A percentile compares a stretch with the other conserved stretches of the same genome.
Conservation (phyloP, 2,797 vertebrate species). For the Loriculus beryllinus region DNA sequence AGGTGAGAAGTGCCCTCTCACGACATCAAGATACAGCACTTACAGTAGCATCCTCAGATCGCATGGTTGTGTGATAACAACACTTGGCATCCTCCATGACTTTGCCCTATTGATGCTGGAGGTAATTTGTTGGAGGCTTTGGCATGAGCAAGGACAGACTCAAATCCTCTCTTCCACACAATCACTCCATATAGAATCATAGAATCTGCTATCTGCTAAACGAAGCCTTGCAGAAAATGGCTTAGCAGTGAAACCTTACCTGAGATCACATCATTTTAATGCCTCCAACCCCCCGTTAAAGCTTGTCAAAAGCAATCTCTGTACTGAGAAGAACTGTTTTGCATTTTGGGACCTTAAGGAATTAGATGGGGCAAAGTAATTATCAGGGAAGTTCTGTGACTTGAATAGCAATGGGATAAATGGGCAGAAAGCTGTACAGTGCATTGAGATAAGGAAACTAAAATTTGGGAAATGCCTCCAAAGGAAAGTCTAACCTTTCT, state of each 20-base stretch:
- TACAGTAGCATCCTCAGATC: fast-evolving
- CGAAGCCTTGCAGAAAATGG: slow-evolving; percentile 4
- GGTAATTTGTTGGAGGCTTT: background rate
- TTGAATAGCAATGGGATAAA: slow-evolving; percentile 54
- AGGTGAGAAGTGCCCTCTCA: background rate
- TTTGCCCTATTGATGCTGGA: background rate
- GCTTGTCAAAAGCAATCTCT: slow-evolving; percentile 51
- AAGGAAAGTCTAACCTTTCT: slow-evolving; percentile 34
- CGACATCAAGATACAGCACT: fast-evolving
- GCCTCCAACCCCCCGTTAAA: background rate
- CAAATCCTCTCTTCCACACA: background rate
- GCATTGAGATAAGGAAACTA: slow-evolving; percentile 61
- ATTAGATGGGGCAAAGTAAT: slow-evolving; percentile 62
- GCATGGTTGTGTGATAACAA: background rate
- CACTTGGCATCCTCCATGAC: background rate
- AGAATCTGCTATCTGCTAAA: background rate
- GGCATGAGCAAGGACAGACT: background rate
- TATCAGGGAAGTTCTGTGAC: slow-evolving; percentile 56
- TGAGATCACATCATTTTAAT: slow-evolving; percentile 33
- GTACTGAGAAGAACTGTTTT: slow-evolving; percentile 61
- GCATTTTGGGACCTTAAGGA: slow-evolving; percentile 56
- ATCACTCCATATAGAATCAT: background rate
- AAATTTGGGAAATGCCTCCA: background rate
- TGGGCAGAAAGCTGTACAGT: slow-evolving; percentile 26
- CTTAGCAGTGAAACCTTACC: background rate